Conservation (phyloP, 2,113 vertebrate genomes). For the Sitta europaea region DNA sequence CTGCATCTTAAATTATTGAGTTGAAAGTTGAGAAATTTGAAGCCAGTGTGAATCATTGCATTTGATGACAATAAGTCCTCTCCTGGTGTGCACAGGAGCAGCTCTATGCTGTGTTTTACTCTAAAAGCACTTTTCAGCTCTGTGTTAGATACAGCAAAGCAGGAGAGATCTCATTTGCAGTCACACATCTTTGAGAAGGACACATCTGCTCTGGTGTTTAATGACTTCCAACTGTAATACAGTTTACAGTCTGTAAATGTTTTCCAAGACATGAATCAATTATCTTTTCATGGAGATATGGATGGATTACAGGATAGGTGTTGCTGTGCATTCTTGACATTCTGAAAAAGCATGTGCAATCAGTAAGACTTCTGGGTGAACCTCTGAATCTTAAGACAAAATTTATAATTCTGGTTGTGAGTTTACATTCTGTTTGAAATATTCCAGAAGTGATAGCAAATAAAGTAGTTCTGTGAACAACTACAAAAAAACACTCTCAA, state of each 20-base stretch:
- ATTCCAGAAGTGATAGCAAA: neutral
- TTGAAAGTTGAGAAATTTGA: neutral
- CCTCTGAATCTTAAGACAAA: neutral
- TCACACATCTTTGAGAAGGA: neutral
- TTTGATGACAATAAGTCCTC: neutral
- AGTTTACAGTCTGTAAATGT: neutral
- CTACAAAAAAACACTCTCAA: fast-evolving
- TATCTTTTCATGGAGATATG: neutral
- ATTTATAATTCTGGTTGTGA: neutral
- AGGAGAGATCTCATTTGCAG: neutral
- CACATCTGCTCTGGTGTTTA: neutral
- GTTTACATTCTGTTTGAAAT: neutral
- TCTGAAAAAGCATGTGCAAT: neutral
- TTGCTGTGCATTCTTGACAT: neutral
- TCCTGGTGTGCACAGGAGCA: neutral
- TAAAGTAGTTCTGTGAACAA: neutral
- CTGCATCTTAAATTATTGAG: neutral
- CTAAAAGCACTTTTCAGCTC: neutral
- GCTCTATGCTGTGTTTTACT: neutral
- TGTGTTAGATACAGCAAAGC: neutral
- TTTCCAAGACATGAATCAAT: neutral
- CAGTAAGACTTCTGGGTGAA: neutral
- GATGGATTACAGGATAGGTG: neutral
- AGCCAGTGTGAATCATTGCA: neutral
- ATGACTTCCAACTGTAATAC: neutral